These are phyloP conservation scores for Phyto melanocephala DNA, from an alignment of 2,888 invertebrate species.

Conservation along the genomic window DNA sequence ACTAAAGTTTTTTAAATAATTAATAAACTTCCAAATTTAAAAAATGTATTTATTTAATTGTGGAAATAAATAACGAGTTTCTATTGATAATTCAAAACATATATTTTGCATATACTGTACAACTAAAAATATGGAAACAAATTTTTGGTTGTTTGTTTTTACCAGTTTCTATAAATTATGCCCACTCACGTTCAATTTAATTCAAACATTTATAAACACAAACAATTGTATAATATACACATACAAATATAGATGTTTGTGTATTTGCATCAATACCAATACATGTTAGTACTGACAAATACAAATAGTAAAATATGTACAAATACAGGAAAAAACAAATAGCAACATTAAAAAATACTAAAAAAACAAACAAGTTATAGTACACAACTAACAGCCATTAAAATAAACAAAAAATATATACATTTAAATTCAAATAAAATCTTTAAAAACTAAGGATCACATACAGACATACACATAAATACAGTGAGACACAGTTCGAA, in stretches of 20 bases:
- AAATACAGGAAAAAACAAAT: neutral
- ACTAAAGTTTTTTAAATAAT: neutral
- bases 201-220: neutral
- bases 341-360: neutral
- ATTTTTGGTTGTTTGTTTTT: neutral
- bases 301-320: neutral
- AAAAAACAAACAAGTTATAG: neutral
- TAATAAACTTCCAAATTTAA: neutral
- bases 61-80: neutral
- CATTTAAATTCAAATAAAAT: constrained; percentile 39
- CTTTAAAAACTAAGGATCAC: neutral
- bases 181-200: constrained; percentile 21
- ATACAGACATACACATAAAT: too few relatives aligned
- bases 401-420: constrained; percentile 7
- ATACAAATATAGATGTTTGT: neutral
- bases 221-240: neutral
- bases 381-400: constrained; percentile 20
- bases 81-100: neutral
- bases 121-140: neutral
- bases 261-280: neutral
- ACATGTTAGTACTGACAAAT: neutral
- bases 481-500: too few relatives aligned
- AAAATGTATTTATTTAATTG: neutral
- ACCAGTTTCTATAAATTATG: constrained; percentile 9
- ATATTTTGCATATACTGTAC: neutral